These are phyloP conservation scores for Liasis olivaceus DNA, from an alignment of 2,797 vertebrate species.

Conservation along the genomic window DNA sequence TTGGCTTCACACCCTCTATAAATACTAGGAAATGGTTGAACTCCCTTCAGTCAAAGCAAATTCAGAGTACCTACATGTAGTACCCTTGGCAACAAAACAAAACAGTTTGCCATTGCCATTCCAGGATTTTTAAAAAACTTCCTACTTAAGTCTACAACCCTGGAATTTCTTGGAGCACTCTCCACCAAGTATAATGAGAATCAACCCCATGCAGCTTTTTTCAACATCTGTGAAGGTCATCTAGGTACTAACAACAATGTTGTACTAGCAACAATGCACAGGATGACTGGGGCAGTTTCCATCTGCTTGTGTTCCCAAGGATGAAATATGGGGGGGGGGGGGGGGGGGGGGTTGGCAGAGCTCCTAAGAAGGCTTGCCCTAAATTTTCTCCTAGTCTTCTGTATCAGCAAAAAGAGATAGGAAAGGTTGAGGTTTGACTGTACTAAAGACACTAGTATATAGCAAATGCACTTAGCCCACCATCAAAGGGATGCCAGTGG, in stretches of 20 bases:
- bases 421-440: neutral
- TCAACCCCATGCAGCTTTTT: neutral
- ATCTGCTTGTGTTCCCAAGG: neutral
- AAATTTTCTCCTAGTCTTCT: neutral
- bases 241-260: neutral
- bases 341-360: neutral
- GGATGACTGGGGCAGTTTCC: neutral
- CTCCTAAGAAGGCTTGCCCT: neutral
- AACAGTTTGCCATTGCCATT: neutral
- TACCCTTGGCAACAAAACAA: neutral
- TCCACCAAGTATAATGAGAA: neutral
- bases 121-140: neutral
- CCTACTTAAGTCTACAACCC: neutral
- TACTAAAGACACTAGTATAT: neutral
- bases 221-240: neutral
- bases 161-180: neutral
- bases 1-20: neutral
- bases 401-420: neutral
- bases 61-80: neutral
- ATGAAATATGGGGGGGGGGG: neutral
- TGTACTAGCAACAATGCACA: neutral
- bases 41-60: neutral
- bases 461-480: neutral
- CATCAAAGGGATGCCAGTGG: neutral
- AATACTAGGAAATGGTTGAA: neutral